Conservation (phyloP, 1,140 invertebrate species). For the Eupristina koningsbergeri region DNA sequence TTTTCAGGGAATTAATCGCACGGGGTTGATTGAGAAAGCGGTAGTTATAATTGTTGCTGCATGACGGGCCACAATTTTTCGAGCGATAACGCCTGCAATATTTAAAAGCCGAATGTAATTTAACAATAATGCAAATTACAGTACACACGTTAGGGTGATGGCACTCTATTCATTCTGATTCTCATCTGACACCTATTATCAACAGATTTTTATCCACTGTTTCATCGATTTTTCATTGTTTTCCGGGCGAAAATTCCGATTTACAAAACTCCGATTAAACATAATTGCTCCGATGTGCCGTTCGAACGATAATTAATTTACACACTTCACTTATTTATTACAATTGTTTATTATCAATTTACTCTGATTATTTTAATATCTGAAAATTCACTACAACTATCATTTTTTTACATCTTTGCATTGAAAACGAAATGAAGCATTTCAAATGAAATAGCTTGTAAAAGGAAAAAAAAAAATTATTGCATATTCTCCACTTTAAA, state of each 20-base stretch:
- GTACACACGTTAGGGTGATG: not conserved
- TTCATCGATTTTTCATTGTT: not conserved
- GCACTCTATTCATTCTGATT: not conserved
- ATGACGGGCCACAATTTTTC: not conserved
- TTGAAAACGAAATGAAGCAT: too few relatives aligned
- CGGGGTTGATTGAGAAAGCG: not conserved
- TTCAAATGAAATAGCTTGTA: too few relatives aligned
- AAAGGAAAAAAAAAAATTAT: not conserved
- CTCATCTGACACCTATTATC: not conserved
- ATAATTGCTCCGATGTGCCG: not conserved
- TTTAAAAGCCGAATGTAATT: not conserved
- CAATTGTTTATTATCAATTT: not conserved
- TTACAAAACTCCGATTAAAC: not conserved
- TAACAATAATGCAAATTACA: conserved; percentile 2
- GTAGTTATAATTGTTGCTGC: not conserved
- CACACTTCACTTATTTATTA: not conserved
- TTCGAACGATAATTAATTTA: not conserved
- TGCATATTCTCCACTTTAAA: not conserved
- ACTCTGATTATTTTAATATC: too few relatives aligned
- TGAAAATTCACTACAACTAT: too few relatives aligned
- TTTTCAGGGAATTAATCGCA: not conserved
- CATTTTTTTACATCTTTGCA: too few relatives aligned
- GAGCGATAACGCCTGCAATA: not conserved
- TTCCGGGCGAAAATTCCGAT: not conserved
- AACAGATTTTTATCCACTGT: not conserved